Base-by-base conservation (phyloP, 1,140 invertebrate genomes). In the Neelides sp. region DNA sequence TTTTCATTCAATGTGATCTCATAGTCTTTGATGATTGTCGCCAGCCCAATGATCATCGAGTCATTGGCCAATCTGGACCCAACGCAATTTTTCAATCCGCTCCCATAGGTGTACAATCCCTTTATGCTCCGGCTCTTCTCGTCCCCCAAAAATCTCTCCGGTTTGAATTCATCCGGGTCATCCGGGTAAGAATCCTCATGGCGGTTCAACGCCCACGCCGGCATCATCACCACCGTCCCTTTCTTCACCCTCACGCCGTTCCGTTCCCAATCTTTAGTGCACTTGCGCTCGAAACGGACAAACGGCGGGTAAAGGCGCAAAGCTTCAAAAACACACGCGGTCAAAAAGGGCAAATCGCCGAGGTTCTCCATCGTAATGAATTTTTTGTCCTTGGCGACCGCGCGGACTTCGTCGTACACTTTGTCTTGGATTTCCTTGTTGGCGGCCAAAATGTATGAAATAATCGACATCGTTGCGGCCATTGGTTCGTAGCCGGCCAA, bases 401-500 rank as follows among this genome's bases (percentile, higher is more conserved):
- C 22, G 12, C 62, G 37, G 3, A 80, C 68, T 64, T 80, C 76
- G 10, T 65, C 32, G 28, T 69, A 62, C 2, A 80, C 52, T 42
- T 68, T 72, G 7, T 73, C 63, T 52, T 79, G 79, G 8, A 77
- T 59, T 0, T 71, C 64, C 1, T 65, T 73, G 49, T 80, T 62
- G 15, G 68, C 57, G 3, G 79, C 75, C 20, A 83, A 58, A 50
- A 75, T 72, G 45, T 71, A 71, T 1, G 75, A 54, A 0, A 71
- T 62, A 52, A 76, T 77, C 0, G 71, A 62, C 27, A 79, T 62
- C 1, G 72, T 66, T 0, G 70, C 71, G 1, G 74, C 66, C 0
- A 74, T 71, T 0, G 78, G 78, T 60, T 80, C 78, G 54, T 75
- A 82, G 2, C 78, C 79, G 42, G 74, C 82, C 1, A 72, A 64